Evolutionary conservation across 2,888 invertebrate genomes (phyloP).

Genomic region (Patella depressa): DNA sequence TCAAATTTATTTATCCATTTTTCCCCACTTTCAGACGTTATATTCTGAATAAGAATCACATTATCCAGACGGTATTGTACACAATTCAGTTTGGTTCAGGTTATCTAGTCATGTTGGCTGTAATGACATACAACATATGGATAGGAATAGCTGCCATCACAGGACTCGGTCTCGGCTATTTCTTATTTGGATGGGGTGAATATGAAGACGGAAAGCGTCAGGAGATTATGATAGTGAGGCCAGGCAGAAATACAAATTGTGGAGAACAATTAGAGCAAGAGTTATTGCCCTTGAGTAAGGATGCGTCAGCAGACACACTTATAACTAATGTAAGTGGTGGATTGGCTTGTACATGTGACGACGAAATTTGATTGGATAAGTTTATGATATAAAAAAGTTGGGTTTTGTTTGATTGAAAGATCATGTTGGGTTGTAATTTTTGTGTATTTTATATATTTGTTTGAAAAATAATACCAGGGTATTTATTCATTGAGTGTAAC

Average conservation of each 20-base stretch:
- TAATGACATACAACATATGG: slow-evolving; percentile 52
- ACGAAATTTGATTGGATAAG: no score
- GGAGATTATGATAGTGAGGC: background rate
- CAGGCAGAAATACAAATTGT: background rate
- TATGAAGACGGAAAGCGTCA: background rate
- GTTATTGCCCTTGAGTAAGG: background rate
- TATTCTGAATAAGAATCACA: slow-evolving; percentile 46
- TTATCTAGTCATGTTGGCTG: slow-evolving; percentile 47
- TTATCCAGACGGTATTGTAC: slow-evolving; percentile 45
- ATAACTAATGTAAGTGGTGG: background rate
- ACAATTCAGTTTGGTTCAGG: slow-evolving; percentile 42
- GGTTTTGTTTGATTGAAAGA: no score
- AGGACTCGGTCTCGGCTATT: slow-evolving; percentile 34
- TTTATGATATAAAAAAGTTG: no score
- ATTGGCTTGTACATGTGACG: background rate
- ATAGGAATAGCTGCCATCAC: slow-evolving; percentile 40
- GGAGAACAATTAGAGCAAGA: background rate
- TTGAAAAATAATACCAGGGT: no score
- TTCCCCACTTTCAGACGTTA: slow-evolving; percentile 38
- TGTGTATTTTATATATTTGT: no score
- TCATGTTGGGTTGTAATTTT: no score
- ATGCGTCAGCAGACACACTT: background rate
- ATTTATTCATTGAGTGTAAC: no score
- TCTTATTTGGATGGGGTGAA: slow-evolving; percentile 31
- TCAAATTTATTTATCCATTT: background rate